Percentiles rank a stretch among this genome's conserved stretches.
These are phyloP conservation scores for Proisotoma minuta DNA, from an alignment of 2,888 invertebrate species.

Conservation along the genomic window DNA sequence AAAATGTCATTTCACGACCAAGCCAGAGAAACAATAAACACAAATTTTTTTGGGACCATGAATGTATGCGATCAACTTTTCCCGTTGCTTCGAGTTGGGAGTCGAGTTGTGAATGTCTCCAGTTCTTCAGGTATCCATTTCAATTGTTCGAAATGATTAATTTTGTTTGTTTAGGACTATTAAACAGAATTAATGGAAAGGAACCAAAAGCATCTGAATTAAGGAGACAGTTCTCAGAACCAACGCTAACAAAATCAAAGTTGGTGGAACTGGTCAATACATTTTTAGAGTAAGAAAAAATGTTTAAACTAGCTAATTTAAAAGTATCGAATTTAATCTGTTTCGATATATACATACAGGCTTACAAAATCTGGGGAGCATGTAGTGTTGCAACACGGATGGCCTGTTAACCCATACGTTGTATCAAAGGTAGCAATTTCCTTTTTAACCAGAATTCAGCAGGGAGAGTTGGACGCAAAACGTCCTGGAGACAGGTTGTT, in stretches of 20 bases:
- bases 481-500: constrained; percentile 58
- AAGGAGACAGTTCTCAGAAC: constrained; percentile 57
- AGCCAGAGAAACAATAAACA: constrained; percentile 64
- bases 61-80: constrained; percentile 65
- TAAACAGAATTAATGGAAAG: constrained; percentile 60
- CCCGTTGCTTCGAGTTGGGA: constrained; percentile 65
- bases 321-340: not conserved
- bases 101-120: constrained; percentile 71
- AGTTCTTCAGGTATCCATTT: constrained; percentile 57
- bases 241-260: constrained; percentile 58
- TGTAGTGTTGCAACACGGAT: constrained; percentile 53
- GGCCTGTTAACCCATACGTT: constrained; percentile 63
- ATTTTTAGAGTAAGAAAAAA: constrained; percentile 59
- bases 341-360: constrained; percentile 32
- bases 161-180: constrained; percentile 51
- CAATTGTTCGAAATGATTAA: not conserved
- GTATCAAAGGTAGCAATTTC: constrained; percentile 71
- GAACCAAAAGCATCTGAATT: constrained; percentile 51
- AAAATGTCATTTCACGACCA: constrained; percentile 53
- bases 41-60: constrained; percentile 66
- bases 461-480: constrained; percentile 58
- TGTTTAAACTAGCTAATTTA: not conserved
- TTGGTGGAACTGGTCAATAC: constrained; percentile 62
- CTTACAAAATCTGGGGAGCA: constrained; percentile 55
- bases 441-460: constrained; percentile 65